Evolutionary conservation across 2,797 vertebrate genomes (phyloP).

Genomic region (Tragelaphus oryx): DNA sequence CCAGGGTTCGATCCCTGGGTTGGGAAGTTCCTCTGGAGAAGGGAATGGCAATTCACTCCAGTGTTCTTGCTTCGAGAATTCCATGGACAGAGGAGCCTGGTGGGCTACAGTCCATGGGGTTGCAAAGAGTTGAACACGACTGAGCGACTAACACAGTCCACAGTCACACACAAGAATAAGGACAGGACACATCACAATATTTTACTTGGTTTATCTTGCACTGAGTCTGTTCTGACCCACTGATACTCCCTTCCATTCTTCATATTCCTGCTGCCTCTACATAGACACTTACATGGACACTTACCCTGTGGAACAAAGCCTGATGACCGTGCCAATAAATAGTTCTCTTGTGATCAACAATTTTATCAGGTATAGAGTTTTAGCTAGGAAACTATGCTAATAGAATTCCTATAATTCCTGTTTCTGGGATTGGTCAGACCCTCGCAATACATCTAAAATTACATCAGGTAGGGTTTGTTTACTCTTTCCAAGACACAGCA

Average conservation of each 20-base stretch:
- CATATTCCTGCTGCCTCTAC: background rate
- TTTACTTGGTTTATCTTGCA: fast-evolving
- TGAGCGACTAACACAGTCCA: background rate
- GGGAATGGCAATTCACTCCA: background rate
- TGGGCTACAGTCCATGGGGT: background rate
- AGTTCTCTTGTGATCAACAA: background rate
- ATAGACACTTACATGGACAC: fast-evolving
- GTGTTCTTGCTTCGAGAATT: background rate
- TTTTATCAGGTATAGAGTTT: background rate
- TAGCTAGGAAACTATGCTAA: background rate
- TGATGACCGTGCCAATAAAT: fast-evolving
- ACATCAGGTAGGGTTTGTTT: background rate
- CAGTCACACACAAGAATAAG: background rate
- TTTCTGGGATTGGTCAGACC: background rate
- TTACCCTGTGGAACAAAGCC: background rate
- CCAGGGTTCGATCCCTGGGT: background rate
- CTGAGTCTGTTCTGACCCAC: background rate
- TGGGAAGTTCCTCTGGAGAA: background rate
- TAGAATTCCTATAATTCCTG: background rate
- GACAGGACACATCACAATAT: background rate
- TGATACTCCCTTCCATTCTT: background rate
- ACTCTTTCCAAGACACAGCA: background rate
- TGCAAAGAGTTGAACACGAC: fast-evolving
- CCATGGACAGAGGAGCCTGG: background rate
- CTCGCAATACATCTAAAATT: background rate